Conservation (phyloP, 2,888 invertebrate species). For the Patella pellucida region DNA sequence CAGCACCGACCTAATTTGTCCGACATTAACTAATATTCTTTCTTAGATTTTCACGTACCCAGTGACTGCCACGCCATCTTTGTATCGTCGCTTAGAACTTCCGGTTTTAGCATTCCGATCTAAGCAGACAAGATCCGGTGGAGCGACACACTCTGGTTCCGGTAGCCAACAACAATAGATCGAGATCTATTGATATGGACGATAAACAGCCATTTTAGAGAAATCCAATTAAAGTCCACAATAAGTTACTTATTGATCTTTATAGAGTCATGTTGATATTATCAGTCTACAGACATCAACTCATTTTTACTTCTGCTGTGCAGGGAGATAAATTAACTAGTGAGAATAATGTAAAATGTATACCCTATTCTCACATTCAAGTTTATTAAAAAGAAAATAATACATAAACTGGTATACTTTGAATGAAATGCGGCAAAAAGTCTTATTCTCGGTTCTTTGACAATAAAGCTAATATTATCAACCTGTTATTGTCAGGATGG, state of each 20-base stretch:
- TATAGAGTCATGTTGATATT: not conserved
- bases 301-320: too few species aligned
- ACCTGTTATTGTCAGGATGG: too few species aligned
- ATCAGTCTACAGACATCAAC: too few species aligned
- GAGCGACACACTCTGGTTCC: not conserved
- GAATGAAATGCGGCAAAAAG: too few species aligned
- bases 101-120: constrained; percentile 9
- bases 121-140: constrained; percentile 5
- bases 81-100: constrained; percentile 10
- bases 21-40: constrained; percentile 1
- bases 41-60: constrained; percentile 3
- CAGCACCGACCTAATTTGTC: not conserved
- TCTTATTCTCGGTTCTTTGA: too few species aligned
- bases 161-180: constrained; percentile 2
- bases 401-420: too few species aligned
- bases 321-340: too few species aligned
- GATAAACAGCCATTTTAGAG: constrained; percentile 7
- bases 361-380: too few species aligned
- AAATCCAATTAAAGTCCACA: constrained; percentile 6
- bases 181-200: constrained; percentile 7
- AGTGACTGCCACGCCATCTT: constrained; percentile 10
- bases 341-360: too few species aligned
- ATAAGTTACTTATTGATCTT: not conserved
- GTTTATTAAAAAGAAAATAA: too few species aligned
- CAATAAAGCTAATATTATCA: too few species aligned